These are phyloP conservation scores for Caenorhabditis virilis DNA, from an alignment of 2,888 invertebrate genomes.

Conservation along the genomic window DNA sequence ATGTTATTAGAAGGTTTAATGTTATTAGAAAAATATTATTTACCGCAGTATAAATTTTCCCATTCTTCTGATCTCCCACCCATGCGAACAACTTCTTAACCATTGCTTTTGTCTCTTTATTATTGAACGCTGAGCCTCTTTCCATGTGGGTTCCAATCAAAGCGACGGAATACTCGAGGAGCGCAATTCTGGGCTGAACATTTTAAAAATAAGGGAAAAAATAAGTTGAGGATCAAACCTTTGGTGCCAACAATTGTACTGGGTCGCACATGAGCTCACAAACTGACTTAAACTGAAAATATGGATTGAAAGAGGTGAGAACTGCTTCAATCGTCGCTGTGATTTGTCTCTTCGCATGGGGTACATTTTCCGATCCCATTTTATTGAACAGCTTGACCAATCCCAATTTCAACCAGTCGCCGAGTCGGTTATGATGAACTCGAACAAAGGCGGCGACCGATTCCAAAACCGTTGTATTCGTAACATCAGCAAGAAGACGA, in stretches of 20 bases:
- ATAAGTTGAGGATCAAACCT: slow-evolving; percentile 4
- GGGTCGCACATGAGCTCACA: slow-evolving; percentile 31
- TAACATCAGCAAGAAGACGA: slow-evolving; percentile 19
- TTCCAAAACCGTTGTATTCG: slow-evolving; percentile 22
- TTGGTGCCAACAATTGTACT: slow-evolving; percentile 22
- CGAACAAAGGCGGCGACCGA: slow-evolving; percentile 18
- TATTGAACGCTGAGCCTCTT: slow-evolving; percentile 15
- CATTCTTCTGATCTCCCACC: slow-evolving; percentile 22
- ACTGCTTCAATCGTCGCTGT: slow-evolving; percentile 15
- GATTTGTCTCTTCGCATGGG: slow-evolving; percentile 18
- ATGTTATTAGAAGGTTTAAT: background rate
- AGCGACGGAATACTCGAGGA: slow-evolving; percentile 24
- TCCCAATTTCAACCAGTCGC: slow-evolving; percentile 25
- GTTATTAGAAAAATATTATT: background rate
- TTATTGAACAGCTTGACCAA: slow-evolving; percentile 22
- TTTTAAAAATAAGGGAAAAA: background rate
- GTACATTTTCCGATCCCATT: slow-evolving; percentile 18
- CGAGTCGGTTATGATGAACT: slow-evolving; percentile 17
- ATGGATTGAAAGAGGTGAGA: slow-evolving; percentile 17
- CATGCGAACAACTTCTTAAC: slow-evolving; percentile 32
- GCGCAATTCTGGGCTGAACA: slow-evolving; percentile 8
- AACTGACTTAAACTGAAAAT: slow-evolving; percentile 12
- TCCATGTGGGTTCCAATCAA: slow-evolving; percentile 24
- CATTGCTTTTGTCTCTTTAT: slow-evolving; percentile 14
- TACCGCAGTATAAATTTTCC: slow-evolving; percentile 11